Evolutionary conservation across 2,113 vertebrate species (phyloP), one percentile per base, ranked within the genome.

Genomic region (Larimichthys polyactis): DNA sequence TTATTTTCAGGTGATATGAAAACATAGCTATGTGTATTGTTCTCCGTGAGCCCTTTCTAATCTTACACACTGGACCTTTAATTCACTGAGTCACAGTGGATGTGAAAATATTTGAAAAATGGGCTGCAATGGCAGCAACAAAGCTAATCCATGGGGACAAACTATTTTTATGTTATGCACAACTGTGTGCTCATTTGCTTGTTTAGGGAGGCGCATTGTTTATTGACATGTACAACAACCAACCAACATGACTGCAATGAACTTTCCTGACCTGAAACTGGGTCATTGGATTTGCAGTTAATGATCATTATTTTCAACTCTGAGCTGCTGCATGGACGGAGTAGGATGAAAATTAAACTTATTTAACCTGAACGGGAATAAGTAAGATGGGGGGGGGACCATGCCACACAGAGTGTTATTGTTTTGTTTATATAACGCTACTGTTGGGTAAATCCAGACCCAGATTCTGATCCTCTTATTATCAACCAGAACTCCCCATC

Each of bases 391-490:
- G 67, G 32, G 59, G 68, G 49, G 40, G 68, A 1, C 79, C 78
- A 63, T 8, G 17, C 80, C 63, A 77, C 84, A 93, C 87, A 92
- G 75, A 75, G 76, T 17, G 3, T 48, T 44, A 89, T 87, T 91
- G 90, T 93, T 90, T 82, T 78, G 83, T 91, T 91, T 89, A 74
- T 76, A 84, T 86, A 92, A 92, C 70, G 78, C 78, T 70, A 36
- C 67, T 70, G 64, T 91, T 93, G 87, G 89, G 69, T 73, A 83
- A 89, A 71, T 81, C 54, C 78, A 78, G 71, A 68, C 79, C 81
- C 36, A 86, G 71, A 91, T 93, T 89, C 48, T 93, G 89, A 92
- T 91, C 92, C 89, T 91, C 92, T 93, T 92, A 93, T 84, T 84
- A 82, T 81, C 71, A 67, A n/a, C 72, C 69, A 72, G 77, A 80